phyloP scores from a whole-genome alignment of 1,140 invertebrate species.

The Manduca sexta region DNA sequence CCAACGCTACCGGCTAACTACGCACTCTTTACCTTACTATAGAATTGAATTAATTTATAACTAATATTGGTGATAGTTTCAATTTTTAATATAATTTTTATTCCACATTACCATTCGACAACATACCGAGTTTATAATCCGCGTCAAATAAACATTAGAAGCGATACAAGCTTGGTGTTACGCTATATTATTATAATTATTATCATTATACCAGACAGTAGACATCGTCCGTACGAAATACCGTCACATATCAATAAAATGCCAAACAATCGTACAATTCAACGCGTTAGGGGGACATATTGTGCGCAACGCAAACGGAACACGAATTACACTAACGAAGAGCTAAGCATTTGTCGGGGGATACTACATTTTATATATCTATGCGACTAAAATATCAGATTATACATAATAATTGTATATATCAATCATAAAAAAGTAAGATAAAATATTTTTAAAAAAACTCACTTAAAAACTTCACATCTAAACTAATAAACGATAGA shows the following conservation, averaged over 20 bases:
- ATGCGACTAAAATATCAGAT: slow-evolving; percentile 48
- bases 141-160: slow-evolving; percentile 39
- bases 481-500: slow-evolving; percentile 66
- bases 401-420: slow-evolving; percentile 42
- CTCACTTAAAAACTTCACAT: slow-evolving; percentile 59
- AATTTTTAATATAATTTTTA: neutral
- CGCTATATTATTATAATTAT: neutral
- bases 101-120: neutral
- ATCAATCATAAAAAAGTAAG: slow-evolving; percentile 40
- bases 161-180: slow-evolving; percentile 39
- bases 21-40: neutral
- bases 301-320: slow-evolving; percentile 51
- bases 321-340: slow-evolving; percentile 28
- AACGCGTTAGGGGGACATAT: slow-evolving; percentile 13
- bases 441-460: slow-evolving; percentile 35
- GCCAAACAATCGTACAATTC: neutral
- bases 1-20: neutral
- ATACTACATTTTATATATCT: slow-evolving; percentile 35
- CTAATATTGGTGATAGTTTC: neutral
- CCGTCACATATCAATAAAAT: neutral
- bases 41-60: no score
- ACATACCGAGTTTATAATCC: slow-evolving; percentile 11
- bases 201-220: no score
- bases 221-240: no score
- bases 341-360: slow-evolving; percentile 44